phyloP scores from a whole-genome alignment of 1,140 invertebrate genomes.

The Diprion similis region DNA sequence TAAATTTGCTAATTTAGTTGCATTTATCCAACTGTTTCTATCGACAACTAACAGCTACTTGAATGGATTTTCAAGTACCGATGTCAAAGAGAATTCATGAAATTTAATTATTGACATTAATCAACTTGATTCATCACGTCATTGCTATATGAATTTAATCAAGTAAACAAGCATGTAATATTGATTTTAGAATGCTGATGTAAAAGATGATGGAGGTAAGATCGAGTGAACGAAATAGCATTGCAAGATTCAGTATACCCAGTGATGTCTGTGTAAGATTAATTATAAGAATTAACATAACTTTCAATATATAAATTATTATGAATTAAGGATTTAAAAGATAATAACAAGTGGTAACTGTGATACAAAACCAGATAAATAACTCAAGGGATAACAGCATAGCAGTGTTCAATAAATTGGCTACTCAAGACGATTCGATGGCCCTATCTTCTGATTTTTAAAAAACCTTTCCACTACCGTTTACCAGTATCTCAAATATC shows the following conservation, averaged over 20 bases:
- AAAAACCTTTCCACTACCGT: too few species aligned
- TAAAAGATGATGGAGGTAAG: background rate
- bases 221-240: background rate
- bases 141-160: too few species aligned
- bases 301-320: background rate
- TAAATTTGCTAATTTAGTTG: too few species aligned
- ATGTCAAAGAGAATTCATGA: too few species aligned
- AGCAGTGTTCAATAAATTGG: slow-evolving; percentile 8
- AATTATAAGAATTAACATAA: background rate
- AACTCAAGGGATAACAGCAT: slow-evolving; percentile 5
- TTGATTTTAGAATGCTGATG: slow-evolving; percentile 5
- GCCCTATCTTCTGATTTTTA: background rate
- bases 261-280: background rate
- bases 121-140: too few species aligned
- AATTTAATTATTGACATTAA: too few species aligned
- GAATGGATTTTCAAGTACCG: too few species aligned
- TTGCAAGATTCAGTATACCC: slow-evolving; percentile 5
- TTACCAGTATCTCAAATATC: too few species aligned
- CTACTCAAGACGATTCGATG: background rate
- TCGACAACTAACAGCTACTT: too few species aligned
- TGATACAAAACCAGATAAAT: background rate
- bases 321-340: background rate
- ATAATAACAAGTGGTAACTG: background rate
- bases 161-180: background rate
- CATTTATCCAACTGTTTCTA: too few species aligned